Base-by-base conservation (phyloP, 2,888 invertebrate species). In the Caenorhabditis sp. region DNA sequence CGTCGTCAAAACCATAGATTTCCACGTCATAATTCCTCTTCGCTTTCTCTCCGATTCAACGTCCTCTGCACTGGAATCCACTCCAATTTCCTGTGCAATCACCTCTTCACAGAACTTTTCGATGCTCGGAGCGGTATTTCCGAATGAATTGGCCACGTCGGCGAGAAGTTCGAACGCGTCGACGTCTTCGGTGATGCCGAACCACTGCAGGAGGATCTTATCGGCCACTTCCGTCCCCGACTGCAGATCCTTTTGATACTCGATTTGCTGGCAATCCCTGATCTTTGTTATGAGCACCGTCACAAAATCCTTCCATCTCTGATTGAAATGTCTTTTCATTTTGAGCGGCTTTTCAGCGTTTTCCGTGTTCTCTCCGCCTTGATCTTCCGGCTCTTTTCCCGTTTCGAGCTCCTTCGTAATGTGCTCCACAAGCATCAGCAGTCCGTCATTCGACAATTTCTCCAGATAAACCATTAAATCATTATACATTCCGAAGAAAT, bases 401-500 rank as follows among this genome's bases (percentile, higher is more conserved):
- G 11, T 39, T 32, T 37, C 20, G 30, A 32, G 46, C 20, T 48
- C 46, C 7, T 4, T 15, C 11, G 48, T 56, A 24, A 58, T 48
- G 15, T 63, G 56, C 17, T 55, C 20, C n/a, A 75, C 63, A 2
- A 75, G 27, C 2, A 37, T 26, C 11, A 56, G 20, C 3, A 70
- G 20, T 52, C 43, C 45, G 2, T 52, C n/a, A 6, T 48, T 37
- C 2, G 52, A 53, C n/a, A 62, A n/a, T 24, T 50, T 43, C 20
- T 58, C 63, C 32, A 63, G 13, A 1, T 72, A 50, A 8, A 72
- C 35, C 24, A 50, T 56, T 15, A 76, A 17, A 55, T 76, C 70
- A 52, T 70, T 76, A 48, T 63, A 76, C 50, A 76, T 63, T 39
- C 62, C 70, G 20, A 70, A 63, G 39, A 76, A 76, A 8, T 70